Evolutionary conservation across 2,888 invertebrate species (phyloP), one percentile per base, ranked within the genome.

Genomic region (Gandaritis pyraliata): DNA sequence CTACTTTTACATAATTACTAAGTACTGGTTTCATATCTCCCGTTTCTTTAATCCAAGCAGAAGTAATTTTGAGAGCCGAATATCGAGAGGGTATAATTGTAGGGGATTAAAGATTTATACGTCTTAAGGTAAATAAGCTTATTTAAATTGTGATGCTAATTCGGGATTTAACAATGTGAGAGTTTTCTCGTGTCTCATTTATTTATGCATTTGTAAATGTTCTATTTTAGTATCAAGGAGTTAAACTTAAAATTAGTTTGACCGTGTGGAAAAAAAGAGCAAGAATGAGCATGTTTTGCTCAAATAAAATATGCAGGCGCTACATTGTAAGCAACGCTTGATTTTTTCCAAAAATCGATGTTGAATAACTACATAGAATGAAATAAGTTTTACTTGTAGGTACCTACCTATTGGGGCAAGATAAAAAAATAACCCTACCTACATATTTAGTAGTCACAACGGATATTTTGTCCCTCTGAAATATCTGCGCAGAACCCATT

Each of bases 71-170:
- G 8, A 30, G 43, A 30, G 39, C 1, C 30, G 36, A 55, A 58
- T 58, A 62, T 60, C 49, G 62, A 67, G 53, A 53, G 63, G 65
- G 60, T 43, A 54, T 18, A 60, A 60, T 60, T 53, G 61, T 68
- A 46, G 29, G 54, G 58, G 53, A 61, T 74, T 72, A 76, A 75
- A 76, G 73, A 76, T 76, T 75, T 76, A 74, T 69, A 57, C 60
- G 64, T 70, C 61, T 72, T 63, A 68, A 64, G 68, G 70, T 69
- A 62, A 64, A 53, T 61, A 53, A 54, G 60, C 61, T 68, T 65
- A 63, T 62, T 61, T 66, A 41, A 60, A 65, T 61, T 64, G 68
- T 57, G 65, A 65, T 66, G 61, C 64, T 62, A 57, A 62, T 64
- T 64, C 53, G 2, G 64, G 51, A 56, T 64, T 36, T n/a, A 58